Evolutionary conservation across 2,888 invertebrate genomes (phyloP).

Genomic region (Julus scanicus): DNA sequence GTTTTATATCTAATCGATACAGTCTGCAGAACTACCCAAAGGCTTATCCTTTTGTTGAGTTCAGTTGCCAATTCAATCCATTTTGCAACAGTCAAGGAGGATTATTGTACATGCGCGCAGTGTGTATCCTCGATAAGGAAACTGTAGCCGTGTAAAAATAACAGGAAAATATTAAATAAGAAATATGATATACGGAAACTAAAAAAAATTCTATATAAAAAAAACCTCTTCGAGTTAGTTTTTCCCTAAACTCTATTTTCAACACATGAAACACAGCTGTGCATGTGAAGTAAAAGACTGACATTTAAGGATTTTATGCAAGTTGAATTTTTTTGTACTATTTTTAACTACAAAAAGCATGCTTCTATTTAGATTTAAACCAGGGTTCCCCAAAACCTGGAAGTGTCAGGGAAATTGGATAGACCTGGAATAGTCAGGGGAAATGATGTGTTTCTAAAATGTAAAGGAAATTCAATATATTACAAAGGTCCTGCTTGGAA

Average conservation of each 20-base stretch:
- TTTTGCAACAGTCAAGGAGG: background rate
- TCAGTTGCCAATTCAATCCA: conserved; percentile 23
- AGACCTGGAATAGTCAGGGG: no score
- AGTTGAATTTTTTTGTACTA: background rate
- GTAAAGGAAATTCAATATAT: no score
- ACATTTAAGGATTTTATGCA: background rate
- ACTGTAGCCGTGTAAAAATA: background rate
- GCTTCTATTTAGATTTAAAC: background rate
- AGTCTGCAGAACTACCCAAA: background rate
- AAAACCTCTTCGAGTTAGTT: background rate
- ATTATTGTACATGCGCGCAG: background rate
- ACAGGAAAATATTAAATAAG: background rate
- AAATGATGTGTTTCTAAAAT: no score
- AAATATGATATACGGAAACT: background rate
- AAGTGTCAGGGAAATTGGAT: no score
- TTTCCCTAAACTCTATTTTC: background rate
- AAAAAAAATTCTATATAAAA: background rate
- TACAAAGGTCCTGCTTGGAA: no score
- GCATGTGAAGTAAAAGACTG: background rate
- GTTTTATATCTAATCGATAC: conserved; percentile 19
- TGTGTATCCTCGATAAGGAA: conserved; percentile 1
- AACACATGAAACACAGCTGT: background rate
- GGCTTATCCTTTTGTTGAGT: background rate
- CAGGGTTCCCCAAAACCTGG: no score
- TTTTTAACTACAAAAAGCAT: background rate